Conservation (phyloP, 1,140 invertebrate species). For the Batillaria attramentaria region DNA sequence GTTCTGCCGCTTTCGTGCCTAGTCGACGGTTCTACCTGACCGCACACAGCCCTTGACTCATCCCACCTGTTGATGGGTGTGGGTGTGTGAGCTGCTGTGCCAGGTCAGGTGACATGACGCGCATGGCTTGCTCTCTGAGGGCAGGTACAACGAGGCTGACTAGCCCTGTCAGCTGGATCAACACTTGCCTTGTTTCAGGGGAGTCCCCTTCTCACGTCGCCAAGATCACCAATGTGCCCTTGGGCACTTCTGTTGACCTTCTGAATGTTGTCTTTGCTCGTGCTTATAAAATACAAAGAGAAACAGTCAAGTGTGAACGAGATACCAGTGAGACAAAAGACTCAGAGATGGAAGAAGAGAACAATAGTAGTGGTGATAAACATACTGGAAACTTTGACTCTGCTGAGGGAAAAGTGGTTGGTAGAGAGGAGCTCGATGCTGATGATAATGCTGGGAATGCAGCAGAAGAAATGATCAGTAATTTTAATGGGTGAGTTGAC, state of each 20-base stretch:
- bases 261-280: conserved; percentile 33
- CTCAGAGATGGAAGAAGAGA: no score
- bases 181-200: conserved; percentile 29
- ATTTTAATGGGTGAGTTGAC: conserved; percentile 32
- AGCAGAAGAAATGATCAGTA: conserved; percentile 26
- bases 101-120: not conserved
- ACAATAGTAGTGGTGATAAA: no score
- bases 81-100: conserved; percentile 4
- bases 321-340: conserved; percentile 19
- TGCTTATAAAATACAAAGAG: conserved; percentile 26
- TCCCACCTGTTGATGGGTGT: not conserved
- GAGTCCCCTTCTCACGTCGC: conserved; percentile 21
- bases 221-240: conserved; percentile 28
- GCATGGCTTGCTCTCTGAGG: no score
- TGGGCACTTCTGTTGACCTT: conserved; percentile 28
- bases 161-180: not conserved
- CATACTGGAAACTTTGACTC: no score
- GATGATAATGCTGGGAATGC: conserved; percentile 7
- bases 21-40: no score
- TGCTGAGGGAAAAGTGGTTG: no score
- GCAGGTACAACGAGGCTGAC: no score
- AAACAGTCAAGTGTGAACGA: conserved; percentile 22
- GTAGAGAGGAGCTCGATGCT: no score
- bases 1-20: no score
- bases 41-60: conserved; percentile 1